Evolutionary conservation across 2,113 vertebrate species (phyloP).

Genomic region (Collichthys lucidus): DNA sequence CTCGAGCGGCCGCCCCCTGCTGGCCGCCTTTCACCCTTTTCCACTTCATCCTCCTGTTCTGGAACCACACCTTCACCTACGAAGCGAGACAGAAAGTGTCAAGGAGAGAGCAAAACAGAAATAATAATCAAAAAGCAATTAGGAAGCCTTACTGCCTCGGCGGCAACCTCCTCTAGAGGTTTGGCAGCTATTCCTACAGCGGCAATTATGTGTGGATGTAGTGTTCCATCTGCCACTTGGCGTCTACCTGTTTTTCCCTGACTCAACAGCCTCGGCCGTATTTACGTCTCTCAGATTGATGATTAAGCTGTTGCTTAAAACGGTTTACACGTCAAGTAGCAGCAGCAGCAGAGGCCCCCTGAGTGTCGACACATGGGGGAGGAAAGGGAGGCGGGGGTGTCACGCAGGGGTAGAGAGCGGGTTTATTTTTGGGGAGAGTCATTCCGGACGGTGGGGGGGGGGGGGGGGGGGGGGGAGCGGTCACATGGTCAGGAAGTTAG

Average conservation of each 20-base stretch:
- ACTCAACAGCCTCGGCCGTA: constrained; percentile 82
- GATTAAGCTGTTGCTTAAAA: constrained; percentile 87
- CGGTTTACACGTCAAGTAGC: constrained; percentile 70
- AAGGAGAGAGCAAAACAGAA: not conserved
- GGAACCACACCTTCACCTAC: constrained; percentile 99
- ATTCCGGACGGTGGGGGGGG: constrained; percentile 36
- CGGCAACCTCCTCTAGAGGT: constrained; percentile 28
- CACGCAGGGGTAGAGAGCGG: constrained; percentile 36
- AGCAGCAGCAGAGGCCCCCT: constrained; percentile 55
- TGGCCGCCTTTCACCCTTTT: constrained; percentile 98
- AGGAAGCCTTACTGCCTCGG: not conserved
- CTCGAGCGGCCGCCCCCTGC: constrained; percentile 94
- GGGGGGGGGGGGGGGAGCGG: constrained; percentile 25
- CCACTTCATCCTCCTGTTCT: constrained; percentile 99
- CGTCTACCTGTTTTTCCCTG: constrained; percentile 83
- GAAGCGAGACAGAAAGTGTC: constrained; percentile 20
- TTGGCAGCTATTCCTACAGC: constrained; percentile 80
- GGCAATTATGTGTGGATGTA: constrained; percentile 70
- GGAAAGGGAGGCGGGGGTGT: too few relatives aligned
- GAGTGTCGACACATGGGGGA: constrained; percentile 55
- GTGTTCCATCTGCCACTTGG: constrained; percentile 84
- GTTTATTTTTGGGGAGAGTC: constrained; percentile 81
- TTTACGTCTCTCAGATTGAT: constrained; percentile 87
- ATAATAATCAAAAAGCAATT: not conserved
- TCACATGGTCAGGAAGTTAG: constrained; percentile 70